Percentiles rank a stretch among this genome's conserved stretches.
Evolutionary conservation across 1,140 invertebrate species (phyloP).

Genomic region (Patella vulgata): DNA sequence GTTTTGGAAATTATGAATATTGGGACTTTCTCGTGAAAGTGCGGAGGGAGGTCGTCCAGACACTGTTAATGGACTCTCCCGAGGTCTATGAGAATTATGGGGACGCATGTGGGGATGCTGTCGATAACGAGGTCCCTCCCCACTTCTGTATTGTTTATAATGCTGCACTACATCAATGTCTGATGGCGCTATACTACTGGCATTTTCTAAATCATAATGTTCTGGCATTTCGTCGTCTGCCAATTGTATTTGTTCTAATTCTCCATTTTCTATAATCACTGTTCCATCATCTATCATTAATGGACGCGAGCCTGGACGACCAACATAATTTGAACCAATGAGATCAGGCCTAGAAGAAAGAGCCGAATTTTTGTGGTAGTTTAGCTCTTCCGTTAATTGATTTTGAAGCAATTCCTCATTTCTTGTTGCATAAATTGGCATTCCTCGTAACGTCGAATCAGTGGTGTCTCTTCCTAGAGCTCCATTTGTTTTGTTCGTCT

Average conservation of each 20-base stretch:
- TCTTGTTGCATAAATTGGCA: no score
- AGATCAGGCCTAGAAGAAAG: constrained; percentile 82
- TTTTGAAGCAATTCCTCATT: constrained; percentile 32
- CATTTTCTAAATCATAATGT: constrained; percentile 96
- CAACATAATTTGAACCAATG: constrained; percentile 88
- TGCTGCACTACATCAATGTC: constrained; percentile 97
- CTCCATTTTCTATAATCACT: constrained; percentile 66
- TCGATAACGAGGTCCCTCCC: constrained; percentile 69
- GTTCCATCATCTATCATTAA: constrained; percentile 61
- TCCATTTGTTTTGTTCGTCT: constrained; percentile 47
- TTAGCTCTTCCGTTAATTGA: constrained; percentile 72
- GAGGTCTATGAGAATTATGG: constrained; percentile 13
- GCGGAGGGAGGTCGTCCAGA: constrained; percentile 3
- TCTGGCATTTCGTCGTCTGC: constrained; percentile 81
- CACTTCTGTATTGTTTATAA: constrained; percentile 88
- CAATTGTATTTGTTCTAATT: constrained; percentile 76
- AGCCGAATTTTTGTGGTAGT: constrained; percentile 29
- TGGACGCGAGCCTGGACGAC: constrained; percentile 71
- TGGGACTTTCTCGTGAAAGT: constrained; percentile 23
- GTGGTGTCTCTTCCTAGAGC: constrained; percentile 71
- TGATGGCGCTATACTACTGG: constrained; percentile 95
- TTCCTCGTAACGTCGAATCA: constrained; percentile 15
- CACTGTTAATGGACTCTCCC: constrained; percentile 22
- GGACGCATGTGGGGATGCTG: constrained; percentile 8
- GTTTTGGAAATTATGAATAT: background rate